These are phyloP conservation scores for Quadroppia sp. DNA, from an alignment of 2,888 invertebrate species.

Conservation along the genomic window DNA sequence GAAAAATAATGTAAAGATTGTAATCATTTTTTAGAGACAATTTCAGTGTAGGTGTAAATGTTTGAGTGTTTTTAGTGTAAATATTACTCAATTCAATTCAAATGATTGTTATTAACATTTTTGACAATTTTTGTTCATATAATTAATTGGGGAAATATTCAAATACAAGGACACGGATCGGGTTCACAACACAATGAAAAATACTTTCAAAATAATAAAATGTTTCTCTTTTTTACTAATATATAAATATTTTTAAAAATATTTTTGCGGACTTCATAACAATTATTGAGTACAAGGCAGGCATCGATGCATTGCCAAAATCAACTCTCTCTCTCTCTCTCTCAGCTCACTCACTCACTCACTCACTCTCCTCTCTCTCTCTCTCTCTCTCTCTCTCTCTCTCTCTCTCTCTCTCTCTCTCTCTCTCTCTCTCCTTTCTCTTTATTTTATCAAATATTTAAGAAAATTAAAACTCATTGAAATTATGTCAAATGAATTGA, in stretches of 20 bases:
- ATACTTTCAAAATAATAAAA: neutral
- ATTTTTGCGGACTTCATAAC: neutral
- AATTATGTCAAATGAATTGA: neutral
- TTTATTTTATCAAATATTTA: neutral
- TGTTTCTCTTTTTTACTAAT: neutral
- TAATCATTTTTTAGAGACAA: neutral
- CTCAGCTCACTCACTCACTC: neutral
- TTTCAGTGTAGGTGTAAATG: slow-evolving; percentile 7
- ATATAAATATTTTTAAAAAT: neutral
- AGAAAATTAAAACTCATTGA: neutral
- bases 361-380: neutral
- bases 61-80: slow-evolving; percentile 13
- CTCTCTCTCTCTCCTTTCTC: neutral
- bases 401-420: slow-evolving; percentile 13
- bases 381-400: neutral
- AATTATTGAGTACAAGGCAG: slow-evolving; percentile 35
- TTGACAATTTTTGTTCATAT: slow-evolving; percentile 25
- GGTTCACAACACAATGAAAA: slow-evolving; percentile 30
- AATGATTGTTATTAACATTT: slow-evolving; percentile 22
- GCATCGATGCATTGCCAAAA: slow-evolving; percentile 18
- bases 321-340: slow-evolving; percentile 23
- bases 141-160: slow-evolving; percentile 29
- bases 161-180: slow-evolving; percentile 34
- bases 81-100: slow-evolving; percentile 25
- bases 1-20: neutral